Evolutionary conservation across 2,113 vertebrate genomes (phyloP), one percentile per base, ranked within the genome.

Genomic region (Dinomys branickii): DNA sequence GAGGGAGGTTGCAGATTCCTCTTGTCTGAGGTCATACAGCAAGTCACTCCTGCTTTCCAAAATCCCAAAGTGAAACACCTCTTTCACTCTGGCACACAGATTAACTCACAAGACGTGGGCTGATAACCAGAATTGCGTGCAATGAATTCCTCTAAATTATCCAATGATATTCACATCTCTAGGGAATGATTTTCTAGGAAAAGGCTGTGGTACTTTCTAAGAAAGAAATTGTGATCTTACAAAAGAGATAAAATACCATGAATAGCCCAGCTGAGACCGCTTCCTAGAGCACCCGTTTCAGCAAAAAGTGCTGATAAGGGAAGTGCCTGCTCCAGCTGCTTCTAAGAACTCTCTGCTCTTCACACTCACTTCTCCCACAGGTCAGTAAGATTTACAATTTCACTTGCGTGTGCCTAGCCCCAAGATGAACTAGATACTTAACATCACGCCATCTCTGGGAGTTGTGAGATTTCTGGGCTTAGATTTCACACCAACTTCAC

Each of bases 121-220:
- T 41, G 93, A 73, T 44, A 77, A 63, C 2, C 0, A 19, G 38
- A 78, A 91, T 44, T 7, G 19, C 19, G 17, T 82, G 77, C 82
- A 84, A 33, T 28, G 63, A 90, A 82, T 75, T 85, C 90, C 69
- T 95, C 75, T 94, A 26, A 83, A 59, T 73, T 30, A 94, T 95
- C 97, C 96, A 83, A 95, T 89, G 94, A 87, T 65, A 90, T 56
- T 87, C 69, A 77, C 11, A 3, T 67, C 85, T 93, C 94, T 81
- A 85, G 86, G 88, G 92, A 98, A 94, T 96, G 92, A 98, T 97
- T 96, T 98, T 98, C 98, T 94, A 98, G 92, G 97, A 98, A 98
- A 89, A 85, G 94, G 90, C 96, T 78, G 86, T 56, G 59, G 41
- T 97, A 71, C 97, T 98, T 98, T 98, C 98, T 96, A 98, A 97